These are phyloP conservation scores for Harpalus rubripes DNA, from an alignment of 2,888 invertebrate genomes.

Conservation along the genomic window DNA sequence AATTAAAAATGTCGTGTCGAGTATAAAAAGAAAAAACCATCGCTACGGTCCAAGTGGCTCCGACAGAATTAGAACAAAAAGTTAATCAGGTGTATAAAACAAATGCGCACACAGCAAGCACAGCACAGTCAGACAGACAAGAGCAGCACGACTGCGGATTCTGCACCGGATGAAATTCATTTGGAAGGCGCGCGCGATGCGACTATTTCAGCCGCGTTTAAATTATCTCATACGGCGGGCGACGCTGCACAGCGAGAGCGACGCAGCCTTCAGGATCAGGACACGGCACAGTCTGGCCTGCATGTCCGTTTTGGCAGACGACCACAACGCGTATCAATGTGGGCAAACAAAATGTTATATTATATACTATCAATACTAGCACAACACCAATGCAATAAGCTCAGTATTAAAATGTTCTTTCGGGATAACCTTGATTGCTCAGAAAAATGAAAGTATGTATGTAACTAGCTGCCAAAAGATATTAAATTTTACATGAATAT, in stretches of 20 bases:
- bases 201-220: conserved; percentile 61
- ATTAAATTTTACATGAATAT: too few relatives aligned
- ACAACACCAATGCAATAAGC: too few relatives aligned
- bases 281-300: neutral
- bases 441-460: too few relatives aligned
- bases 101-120: conserved; percentile 52
- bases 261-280: too few relatives aligned
- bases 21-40: conserved; percentile 29
- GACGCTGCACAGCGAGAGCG: neutral
- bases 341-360: neutral
- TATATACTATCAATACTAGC: too few relatives aligned
- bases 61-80: conserved; percentile 58
- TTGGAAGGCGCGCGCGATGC: conserved; percentile 32
- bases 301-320: conserved; percentile 37
- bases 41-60: conserved; percentile 57
- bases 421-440: too few relatives aligned
- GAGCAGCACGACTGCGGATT: conserved; percentile 50
- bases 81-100: conserved; percentile 63
- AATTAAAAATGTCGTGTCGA: conserved; percentile 55
- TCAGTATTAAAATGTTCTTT: too few relatives aligned
- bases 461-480: too few relatives aligned
- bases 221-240: conserved; percentile 54
- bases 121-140: conserved; percentile 42
- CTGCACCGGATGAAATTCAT: conserved; percentile 61
- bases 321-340: neutral